Percentiles rank a stretch among this genome's conserved stretches.
Evolutionary conservation across 2,888 invertebrate species (phyloP).

Genomic region (Prenolepis imparis): DNA sequence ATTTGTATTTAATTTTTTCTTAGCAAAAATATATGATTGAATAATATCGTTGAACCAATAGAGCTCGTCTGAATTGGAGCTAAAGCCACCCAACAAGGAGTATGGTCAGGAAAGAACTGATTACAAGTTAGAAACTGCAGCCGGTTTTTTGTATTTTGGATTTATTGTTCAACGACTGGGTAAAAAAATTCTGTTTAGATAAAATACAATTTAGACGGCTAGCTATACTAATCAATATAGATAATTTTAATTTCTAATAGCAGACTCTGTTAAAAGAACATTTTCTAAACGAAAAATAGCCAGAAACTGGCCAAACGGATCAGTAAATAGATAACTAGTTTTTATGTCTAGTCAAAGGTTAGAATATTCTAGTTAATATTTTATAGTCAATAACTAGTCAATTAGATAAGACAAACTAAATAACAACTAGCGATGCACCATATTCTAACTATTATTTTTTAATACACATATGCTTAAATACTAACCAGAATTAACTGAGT

Average conservation of each 20-base stretch:
- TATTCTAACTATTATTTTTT: background rate
- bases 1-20: background rate
- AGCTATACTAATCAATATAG: background rate
- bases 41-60: background rate
- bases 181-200: background rate
- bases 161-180: background rate
- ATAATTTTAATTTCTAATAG: slow-evolving; percentile 1
- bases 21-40: background rate
- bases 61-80: background rate
- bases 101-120: background rate
- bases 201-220: background rate
- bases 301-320: background rate
- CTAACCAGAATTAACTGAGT: too few species aligned
- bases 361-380: background rate
- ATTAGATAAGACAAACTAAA: background rate
- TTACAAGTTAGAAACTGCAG: background rate
- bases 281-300: background rate
- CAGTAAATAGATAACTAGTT: background rate
- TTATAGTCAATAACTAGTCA: background rate
- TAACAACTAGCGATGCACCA: background rate
- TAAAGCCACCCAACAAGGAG: background rate
- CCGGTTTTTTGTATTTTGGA: background rate
- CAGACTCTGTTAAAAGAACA: background rate
- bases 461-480: too few species aligned
- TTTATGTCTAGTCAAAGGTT: background rate